A percentile compares a stretch with the other conserved stretches of the same genome.
Conservation (phyloP, 2,888 invertebrate genomes). For the Smittia aterrima region DNA sequence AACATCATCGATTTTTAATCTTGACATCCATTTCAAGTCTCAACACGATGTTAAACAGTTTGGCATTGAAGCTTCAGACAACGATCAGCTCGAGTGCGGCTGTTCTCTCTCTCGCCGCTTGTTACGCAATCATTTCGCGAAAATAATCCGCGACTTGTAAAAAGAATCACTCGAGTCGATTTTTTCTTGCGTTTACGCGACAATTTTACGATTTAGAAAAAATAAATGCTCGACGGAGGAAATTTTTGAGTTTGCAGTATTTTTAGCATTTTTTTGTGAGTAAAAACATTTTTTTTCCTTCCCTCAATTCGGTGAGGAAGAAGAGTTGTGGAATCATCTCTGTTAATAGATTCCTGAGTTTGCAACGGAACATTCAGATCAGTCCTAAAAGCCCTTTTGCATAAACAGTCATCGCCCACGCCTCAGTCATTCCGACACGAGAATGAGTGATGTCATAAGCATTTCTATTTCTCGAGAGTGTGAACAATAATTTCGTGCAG, state of each 20-base stretch:
- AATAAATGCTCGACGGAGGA: not conserved
- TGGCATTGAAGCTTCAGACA: not conserved
- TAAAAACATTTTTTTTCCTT: not conserved
- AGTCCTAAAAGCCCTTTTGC: not conserved
- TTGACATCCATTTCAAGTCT: not conserved
- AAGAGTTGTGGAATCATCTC: not conserved
- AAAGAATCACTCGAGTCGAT: not conserved
- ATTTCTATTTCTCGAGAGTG: not conserved
- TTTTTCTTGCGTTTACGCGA: constrained; percentile 14
- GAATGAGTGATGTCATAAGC: not conserved
- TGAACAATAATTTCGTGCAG: not conserved
- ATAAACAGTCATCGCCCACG: not conserved
- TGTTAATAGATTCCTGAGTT: not conserved
- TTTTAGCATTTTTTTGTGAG: constrained; percentile 14
- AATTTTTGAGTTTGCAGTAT: not conserved
- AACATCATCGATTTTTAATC: not conserved
- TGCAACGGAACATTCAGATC: not conserved
- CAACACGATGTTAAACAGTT: not conserved
- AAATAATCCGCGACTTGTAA: not conserved
- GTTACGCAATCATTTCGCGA: constrained; percentile 8
- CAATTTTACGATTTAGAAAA: not conserved
- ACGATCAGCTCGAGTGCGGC: not conserved
- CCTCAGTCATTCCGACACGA: not conserved
- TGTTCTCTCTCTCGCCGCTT: no score
- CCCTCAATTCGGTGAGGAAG: not conserved